Evolutionary conservation across 1,140 invertebrate species (phyloP), one percentile per base, ranked within the genome.

Genomic region (Ceratosolen solmsi): DNA sequence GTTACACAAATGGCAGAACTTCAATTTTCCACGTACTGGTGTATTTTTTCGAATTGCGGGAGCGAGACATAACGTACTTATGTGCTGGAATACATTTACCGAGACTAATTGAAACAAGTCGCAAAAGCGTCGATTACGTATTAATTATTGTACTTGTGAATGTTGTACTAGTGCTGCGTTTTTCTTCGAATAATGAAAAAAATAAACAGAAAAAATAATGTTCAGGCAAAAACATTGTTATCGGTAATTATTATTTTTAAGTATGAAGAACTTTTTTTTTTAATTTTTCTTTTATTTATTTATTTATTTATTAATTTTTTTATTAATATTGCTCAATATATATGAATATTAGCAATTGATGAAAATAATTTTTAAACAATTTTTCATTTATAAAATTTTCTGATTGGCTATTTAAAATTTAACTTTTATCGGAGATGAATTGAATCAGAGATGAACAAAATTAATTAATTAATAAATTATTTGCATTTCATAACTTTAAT

Each of bases 61-160:
- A 68, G 63, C 36, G 63, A 68, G 22, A 68, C 63, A 68, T n/a
- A 38, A 68, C 33, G 36, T 68, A 15, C 27, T 3, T n/a, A 20
- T 36, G 17, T 56, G 36, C 30, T 51, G 27, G 27, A 71, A 30
- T 49, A 8, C 33, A 27, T 49, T 71, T 71, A 30, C 41, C 27
- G 25, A 49, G 41, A 30, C 30, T 56, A 27, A 73, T 73, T 73
- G 30, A 73, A 73, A 73, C 71, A 36, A 51, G 49, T 73, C 30
- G 70, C 82, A 79, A 60, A 84, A 78, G 86, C 85, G 82, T 87
- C 86, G 85, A 85, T 87, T 87, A 86, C 74, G 82, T 84, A 79
- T 84, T 86, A 86, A 86, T 83, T 68, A 84, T 79, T 68, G 74
- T 70, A 58, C 36, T 73, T 79, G 74, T 70, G 33, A 65, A 33